These are phyloP conservation scores for Lanistes nyassanus DNA, from an alignment of 1,140 invertebrate species.

Conservation along the genomic window DNA sequence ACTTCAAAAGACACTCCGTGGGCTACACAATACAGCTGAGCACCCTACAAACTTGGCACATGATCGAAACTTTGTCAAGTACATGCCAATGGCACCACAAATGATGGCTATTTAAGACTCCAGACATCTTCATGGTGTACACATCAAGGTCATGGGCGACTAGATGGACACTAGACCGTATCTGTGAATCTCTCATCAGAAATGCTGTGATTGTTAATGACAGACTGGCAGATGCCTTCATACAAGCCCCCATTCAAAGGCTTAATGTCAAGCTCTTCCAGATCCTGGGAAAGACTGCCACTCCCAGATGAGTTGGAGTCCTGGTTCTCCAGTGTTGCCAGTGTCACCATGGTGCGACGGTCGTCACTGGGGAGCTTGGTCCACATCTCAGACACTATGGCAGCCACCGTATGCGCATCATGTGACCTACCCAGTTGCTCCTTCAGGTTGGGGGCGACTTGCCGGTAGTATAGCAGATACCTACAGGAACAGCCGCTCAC, in stretches of 20 bases:
- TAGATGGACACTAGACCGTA: no score
- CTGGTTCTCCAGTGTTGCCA: slow-evolving; percentile 24
- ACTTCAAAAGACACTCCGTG: no score
- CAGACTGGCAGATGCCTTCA: not conserved
- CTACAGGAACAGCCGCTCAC: not conserved
- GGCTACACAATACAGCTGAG: no score
- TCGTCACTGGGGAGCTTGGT: slow-evolving; percentile 21
- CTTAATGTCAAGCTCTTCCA: slow-evolving; percentile 26
- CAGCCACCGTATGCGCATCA: slow-evolving; percentile 18
- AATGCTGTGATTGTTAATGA: not conserved
- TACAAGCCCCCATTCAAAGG: not conserved
- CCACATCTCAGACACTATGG: slow-evolving; percentile 26
- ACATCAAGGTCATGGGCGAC: no score
- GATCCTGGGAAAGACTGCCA: slow-evolving; percentile 20
- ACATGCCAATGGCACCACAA: no score
- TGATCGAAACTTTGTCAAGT: no score
- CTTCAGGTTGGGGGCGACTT: slow-evolving; percentile 22
- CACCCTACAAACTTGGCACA: no score
- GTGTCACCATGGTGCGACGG: slow-evolving; percentile 21
- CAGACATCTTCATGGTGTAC: no score
- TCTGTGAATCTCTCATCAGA: no score
- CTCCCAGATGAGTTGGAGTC: slow-evolving; percentile 17
- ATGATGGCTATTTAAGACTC: no score
- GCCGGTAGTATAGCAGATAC: slow-evolving; percentile 29
- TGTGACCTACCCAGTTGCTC: slow-evolving; percentile 7